Evolutionary conservation across 2,113 vertebrate genomes (phyloP).

Genomic region (Pandion haliaetus): DNA sequence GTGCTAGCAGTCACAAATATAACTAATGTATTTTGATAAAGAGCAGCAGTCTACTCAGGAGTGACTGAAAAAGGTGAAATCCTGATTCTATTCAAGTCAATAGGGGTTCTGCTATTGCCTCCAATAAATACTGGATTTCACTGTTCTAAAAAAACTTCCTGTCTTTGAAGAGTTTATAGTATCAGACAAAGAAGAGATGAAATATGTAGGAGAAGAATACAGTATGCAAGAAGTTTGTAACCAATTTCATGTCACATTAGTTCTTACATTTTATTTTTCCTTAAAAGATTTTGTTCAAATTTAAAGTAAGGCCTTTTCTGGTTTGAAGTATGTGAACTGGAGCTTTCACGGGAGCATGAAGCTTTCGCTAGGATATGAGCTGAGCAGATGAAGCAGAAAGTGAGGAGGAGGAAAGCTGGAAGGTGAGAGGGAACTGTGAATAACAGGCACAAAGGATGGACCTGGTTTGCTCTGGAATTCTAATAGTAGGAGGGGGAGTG

Average conservation of each 20-base stretch:
- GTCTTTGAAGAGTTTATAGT: not conserved
- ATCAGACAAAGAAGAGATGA: not conserved
- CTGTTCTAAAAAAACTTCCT: not conserved
- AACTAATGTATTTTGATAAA: not conserved
- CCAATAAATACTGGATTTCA: not conserved
- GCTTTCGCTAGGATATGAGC: not conserved
- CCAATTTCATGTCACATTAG: not conserved
- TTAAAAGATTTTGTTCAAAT: not conserved
- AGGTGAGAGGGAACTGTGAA: not conserved
- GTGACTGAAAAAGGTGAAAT: not conserved
- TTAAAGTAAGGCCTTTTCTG: not conserved
- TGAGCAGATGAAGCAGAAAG: not conserved
- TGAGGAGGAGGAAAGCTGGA: not conserved
- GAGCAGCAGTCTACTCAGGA: not conserved
- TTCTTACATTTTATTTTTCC: not conserved
- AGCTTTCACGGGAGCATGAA: not conserved
- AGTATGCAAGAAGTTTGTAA: not conserved
- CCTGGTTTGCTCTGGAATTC: not conserved
- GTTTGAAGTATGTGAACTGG: not conserved
- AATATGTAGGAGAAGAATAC: not conserved
- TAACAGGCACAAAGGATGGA: not conserved
- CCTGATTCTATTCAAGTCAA: not conserved
- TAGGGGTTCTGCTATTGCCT: not conserved
- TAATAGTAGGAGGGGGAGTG: not conserved
- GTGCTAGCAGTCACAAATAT: not conserved